Percentiles rank a stretch among this genome's conserved stretches.
These are phyloP conservation scores for Excalfactoria chinensis DNA, from an alignment of 2,113 vertebrate species.

Conservation along the genomic window DNA sequence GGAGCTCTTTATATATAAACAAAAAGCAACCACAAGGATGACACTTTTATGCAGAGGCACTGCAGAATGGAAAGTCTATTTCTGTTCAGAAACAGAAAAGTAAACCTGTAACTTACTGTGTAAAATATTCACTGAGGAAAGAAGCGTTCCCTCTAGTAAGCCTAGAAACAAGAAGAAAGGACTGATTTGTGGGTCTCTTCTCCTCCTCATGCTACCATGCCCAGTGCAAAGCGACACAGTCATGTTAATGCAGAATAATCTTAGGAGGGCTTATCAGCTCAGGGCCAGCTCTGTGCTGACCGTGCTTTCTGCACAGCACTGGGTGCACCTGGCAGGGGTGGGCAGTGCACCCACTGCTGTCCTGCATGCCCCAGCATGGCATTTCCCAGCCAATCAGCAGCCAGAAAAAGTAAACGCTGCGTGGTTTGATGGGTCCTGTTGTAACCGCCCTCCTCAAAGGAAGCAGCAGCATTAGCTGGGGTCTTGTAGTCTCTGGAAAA, in stretches of 20 bases:
- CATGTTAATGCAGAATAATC: background rate
- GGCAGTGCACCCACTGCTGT: background rate
- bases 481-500: background rate
- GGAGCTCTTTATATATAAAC: background rate
- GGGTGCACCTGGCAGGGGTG: background rate
- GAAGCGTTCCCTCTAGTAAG: background rate
- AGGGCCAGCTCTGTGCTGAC: background rate
- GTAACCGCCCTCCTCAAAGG: background rate
- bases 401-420: background rate
- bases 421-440: background rate
- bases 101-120: background rate
- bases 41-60: background rate
- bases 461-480: background rate
- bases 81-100: background rate
- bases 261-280: background rate
- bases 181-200: background rate
- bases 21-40: background rate
- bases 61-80: background rate
- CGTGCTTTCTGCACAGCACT: fast-evolving
- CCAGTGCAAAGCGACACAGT: background rate
- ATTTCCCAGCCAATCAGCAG: background rate
- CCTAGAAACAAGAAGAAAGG: background rate
- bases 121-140: background rate
- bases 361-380: background rate
- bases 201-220: background rate